Evolutionary conservation across 2,888 invertebrate species (phyloP).

Genomic region (Acleris laterana): DNA sequence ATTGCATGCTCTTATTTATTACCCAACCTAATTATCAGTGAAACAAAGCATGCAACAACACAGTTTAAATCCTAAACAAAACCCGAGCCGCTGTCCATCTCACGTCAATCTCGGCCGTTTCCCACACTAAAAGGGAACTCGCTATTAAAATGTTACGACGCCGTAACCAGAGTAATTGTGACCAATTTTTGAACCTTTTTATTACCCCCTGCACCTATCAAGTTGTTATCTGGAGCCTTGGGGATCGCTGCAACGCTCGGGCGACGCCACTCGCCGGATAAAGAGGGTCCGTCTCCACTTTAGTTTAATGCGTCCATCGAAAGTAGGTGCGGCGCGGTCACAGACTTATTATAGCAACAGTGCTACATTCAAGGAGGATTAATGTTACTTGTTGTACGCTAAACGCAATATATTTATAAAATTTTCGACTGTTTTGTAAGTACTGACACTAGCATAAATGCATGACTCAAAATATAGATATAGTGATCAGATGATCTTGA

Average conservation of each 20-base stretch:
- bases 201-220: constrained; percentile 77
- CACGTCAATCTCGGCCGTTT: constrained; percentile 46
- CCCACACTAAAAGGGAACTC: constrained; percentile 71
- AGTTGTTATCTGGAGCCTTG: constrained; percentile 68
- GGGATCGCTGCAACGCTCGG: constrained; percentile 51
- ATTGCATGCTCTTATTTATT: not conserved
- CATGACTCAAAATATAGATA: no score
- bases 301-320: constrained; percentile 34
- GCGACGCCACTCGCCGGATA: constrained; percentile 47
- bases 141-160: constrained; percentile 79
- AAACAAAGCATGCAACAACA: constrained; percentile 9
- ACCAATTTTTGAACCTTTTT: constrained; percentile 78
- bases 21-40: not conserved
- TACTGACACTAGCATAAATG: no score
- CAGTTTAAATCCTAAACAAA: constrained; percentile 22
- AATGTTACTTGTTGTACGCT: not conserved
- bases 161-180: constrained; percentile 77
- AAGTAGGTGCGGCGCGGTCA: constrained; percentile 10
- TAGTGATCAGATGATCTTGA: no score
- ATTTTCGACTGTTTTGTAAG: no score
- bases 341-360: constrained; percentile 16
- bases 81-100: constrained; percentile 28
- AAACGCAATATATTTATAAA: not conserved
- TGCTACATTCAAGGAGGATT: constrained; percentile 1
- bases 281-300: constrained; percentile 45